A percentile compares a stretch with the other conserved stretches of the same genome.
Evolutionary conservation across 2,797 vertebrate genomes (phyloP).

Genomic region (Macropus fuliginosus): DNA sequence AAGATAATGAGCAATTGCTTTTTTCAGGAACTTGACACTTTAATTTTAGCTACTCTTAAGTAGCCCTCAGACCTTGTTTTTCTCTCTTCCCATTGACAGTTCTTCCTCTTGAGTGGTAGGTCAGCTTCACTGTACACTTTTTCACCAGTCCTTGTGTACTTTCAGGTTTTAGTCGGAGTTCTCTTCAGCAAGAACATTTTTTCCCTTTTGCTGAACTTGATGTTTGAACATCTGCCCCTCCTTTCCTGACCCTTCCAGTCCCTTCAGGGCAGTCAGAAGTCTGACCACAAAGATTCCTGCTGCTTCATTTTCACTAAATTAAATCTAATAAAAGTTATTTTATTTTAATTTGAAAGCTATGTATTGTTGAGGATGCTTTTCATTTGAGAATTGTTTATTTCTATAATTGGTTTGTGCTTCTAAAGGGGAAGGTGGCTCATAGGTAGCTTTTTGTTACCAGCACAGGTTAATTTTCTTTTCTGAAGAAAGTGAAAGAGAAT

Average conservation of each 20-base stretch:
- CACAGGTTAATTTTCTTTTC: constrained; percentile 52
- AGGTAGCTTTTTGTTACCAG: constrained; percentile 2
- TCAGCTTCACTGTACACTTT: not conserved
- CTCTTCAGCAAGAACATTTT: constrained; percentile 28
- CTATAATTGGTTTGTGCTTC: constrained; percentile 34
- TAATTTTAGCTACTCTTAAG: not conserved
- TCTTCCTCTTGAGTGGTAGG: not conserved
- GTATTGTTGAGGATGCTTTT: constrained; percentile 39
- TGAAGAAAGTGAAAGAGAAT: constrained; percentile 26
- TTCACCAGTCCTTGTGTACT: not conserved
- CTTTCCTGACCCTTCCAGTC: not conserved
- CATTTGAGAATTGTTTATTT: constrained; percentile 50
- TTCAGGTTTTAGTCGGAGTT: constrained; percentile 12
- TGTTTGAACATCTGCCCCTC: constrained; percentile 12
- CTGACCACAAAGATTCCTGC: constrained; percentile 2
- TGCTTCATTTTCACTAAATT: constrained; percentile 16
- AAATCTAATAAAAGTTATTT: constrained; percentile 26
- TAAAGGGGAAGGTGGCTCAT: constrained; percentile 39
- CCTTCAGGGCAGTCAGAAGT: constrained; percentile 21
- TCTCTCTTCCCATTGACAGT: not conserved
- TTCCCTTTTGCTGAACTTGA: not conserved
- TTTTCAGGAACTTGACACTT: not conserved
- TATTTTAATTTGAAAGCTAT: constrained; percentile 46
- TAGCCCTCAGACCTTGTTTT: not conserved
- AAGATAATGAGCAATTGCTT: not conserved